A percentile compares a stretch with the other conserved stretches of the same genome.
Conservation (phyloP, 2,797 vertebrate genomes). For the Poeciliopsis presidionis region DNA sequence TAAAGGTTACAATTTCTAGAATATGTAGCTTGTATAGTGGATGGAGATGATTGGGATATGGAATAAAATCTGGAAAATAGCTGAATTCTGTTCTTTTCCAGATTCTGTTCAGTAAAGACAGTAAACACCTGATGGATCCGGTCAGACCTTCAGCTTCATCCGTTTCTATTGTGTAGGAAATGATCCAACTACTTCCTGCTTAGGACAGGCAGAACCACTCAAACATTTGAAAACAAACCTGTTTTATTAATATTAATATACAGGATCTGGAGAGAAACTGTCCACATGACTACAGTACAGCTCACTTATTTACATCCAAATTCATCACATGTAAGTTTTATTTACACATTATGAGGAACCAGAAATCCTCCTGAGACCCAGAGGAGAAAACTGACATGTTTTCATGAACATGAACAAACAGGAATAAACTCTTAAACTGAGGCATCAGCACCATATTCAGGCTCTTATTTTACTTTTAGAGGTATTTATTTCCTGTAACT, state of each 20-base stretch:
- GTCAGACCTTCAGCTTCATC: background rate
- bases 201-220: background rate
- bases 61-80: background rate
- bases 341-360: conserved; percentile 5
- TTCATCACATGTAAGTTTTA: conserved; percentile 7
- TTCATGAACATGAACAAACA: background rate
- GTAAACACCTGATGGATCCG: background rate
- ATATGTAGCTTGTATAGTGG: background rate
- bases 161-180: background rate
- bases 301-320: conserved; percentile 49
- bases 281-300: conserved; percentile 4
- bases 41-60: background rate
- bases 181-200: background rate
- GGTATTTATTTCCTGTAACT: background rate
- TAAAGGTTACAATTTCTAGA: background rate
- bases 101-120: background rate
- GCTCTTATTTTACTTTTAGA: background rate
- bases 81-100: background rate
- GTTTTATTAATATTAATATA: background rate
- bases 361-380: background rate
- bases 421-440: background rate
- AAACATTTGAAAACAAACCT: conserved; percentile 21
- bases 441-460: background rate
- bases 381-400: no score
- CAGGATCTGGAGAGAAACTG: conserved; percentile 28